These are phyloP conservation scores for Anolis apletophallus DNA, from an alignment of 2,797 vertebrate genomes.

Conservation along the genomic window DNA sequence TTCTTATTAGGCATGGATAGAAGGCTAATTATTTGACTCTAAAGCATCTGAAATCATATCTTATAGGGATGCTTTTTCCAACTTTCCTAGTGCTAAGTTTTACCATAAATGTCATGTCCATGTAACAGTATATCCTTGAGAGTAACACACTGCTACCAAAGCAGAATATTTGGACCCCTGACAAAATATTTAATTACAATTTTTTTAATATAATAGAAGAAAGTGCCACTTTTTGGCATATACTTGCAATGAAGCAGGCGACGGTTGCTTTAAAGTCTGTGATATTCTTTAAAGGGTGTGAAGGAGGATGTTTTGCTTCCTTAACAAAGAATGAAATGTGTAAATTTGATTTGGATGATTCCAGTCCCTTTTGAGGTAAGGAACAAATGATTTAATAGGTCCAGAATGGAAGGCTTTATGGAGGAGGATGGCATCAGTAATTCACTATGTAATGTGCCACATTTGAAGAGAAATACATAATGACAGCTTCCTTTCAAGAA, in stretches of 20 bases:
- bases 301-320: background rate
- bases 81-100: background rate
- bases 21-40: background rate
- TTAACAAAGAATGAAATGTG: background rate
- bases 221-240: background rate
- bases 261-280: constrained; percentile 16
- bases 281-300: background rate
- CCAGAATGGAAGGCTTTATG: constrained; percentile 8
- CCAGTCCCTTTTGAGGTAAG: constrained; percentile 24
- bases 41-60: background rate
- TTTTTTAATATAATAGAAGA: background rate
- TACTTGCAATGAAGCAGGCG: background rate
- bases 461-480: constrained; percentile 20
- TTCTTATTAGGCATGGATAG: background rate
- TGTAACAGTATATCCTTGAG: background rate
- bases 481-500: background rate
- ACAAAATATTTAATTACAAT: background rate
- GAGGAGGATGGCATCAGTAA: background rate
- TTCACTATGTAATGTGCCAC: background rate
- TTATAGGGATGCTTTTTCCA: background rate
- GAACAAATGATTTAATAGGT: constrained; percentile 6
- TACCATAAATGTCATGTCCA: background rate
- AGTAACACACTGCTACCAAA: background rate
- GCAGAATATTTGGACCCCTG: background rate
- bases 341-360: constrained; percentile 17